Percentiles rank a stretch among this genome's conserved stretches.
These are phyloP conservation scores for Pissodes strobi DNA, from an alignment of 1,140 invertebrate genomes.

Conservation along the genomic window DNA sequence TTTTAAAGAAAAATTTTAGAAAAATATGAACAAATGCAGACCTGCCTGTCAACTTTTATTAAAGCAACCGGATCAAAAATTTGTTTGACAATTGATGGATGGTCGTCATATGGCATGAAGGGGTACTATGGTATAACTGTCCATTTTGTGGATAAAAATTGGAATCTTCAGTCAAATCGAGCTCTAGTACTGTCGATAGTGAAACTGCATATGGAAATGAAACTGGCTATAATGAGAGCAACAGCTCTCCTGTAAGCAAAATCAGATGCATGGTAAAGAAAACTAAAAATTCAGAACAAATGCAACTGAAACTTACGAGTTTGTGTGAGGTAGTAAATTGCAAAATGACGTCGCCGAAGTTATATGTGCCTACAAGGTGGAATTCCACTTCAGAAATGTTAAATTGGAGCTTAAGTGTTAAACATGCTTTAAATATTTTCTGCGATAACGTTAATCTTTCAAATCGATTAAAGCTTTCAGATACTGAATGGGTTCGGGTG, in stretches of 20 bases:
- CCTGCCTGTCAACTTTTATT: not conserved
- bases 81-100: not conserved
- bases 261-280: not conserved
- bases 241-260: not conserved
- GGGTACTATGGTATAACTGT: slow-evolving; percentile 5
- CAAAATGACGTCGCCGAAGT: not conserved
- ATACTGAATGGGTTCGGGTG: not conserved
- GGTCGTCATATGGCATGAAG: not conserved
- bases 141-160: slow-evolving; percentile 5
- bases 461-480: no score
- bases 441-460: not conserved
- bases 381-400: slow-evolving; percentile 1
- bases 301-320: not conserved
- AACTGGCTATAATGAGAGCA: not conserved
- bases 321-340: not conserved
- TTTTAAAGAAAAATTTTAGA: no score
- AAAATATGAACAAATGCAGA: not conserved
- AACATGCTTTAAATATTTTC: not conserved
- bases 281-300: not conserved
- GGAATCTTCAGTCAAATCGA: no score
- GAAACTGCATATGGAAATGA: not conserved
- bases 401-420: no score
- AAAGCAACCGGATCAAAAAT: not conserved
- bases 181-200: no score
- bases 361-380: not conserved